phyloP scores from a whole-genome alignment of 2,113 vertebrate species.

The Axis porcinus region DNA sequence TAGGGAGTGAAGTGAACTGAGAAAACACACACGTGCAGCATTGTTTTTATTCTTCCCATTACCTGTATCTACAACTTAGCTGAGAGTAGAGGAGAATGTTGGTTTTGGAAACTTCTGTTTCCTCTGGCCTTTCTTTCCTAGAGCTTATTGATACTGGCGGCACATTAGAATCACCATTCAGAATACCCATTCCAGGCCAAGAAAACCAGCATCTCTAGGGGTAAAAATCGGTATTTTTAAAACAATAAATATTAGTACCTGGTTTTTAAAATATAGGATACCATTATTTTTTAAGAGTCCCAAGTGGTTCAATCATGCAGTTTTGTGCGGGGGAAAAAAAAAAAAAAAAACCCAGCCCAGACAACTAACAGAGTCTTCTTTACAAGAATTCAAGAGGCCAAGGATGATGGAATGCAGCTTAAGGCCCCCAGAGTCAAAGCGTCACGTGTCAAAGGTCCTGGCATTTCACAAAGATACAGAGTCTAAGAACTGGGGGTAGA shows the following conservation, averaged over 20 bases:
- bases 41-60: not conserved
- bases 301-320: not conserved
- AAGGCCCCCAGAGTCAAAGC: not conserved
- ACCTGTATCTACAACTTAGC: not conserved
- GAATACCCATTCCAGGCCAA: not conserved
- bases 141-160: not conserved
- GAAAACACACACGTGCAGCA: not conserved
- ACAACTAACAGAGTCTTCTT: not conserved
- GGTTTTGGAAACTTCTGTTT: not conserved
- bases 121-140: not conserved
- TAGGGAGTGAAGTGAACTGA: not conserved
- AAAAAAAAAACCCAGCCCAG: not conserved
- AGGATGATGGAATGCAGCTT: not conserved
- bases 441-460: not conserved
- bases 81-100: not conserved
- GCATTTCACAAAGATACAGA: not conserved
- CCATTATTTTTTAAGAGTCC: not conserved
- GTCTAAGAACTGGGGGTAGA: not conserved
- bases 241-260: not conserved
- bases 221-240: not conserved
- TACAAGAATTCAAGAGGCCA: constrained; percentile 10
- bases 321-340: not conserved
- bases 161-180: not conserved
- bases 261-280: constrained; percentile 12
- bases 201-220: not conserved